Percentiles rank a stretch among this genome's conserved stretches.
Evolutionary conservation across 2,888 invertebrate species (phyloP).

Genomic region (Apoda limacodes): DNA sequence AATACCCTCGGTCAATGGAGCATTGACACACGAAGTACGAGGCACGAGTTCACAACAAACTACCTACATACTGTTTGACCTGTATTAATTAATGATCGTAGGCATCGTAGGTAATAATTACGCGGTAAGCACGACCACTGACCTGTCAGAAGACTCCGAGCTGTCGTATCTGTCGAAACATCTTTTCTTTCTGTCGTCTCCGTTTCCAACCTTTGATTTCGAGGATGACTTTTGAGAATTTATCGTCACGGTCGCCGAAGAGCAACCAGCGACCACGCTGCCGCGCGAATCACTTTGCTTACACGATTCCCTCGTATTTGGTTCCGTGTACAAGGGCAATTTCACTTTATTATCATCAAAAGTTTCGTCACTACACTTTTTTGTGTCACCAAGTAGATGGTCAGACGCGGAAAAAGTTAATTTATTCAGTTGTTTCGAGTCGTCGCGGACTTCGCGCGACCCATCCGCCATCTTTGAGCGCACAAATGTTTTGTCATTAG

Average conservation of each 20-base stretch:
- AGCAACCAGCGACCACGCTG: slow-evolving; percentile 55
- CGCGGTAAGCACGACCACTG: no score
- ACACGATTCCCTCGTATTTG: slow-evolving; percentile 63
- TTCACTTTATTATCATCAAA: slow-evolving; percentile 49
- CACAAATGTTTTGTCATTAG: slow-evolving; percentile 70
- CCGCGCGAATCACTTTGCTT: slow-evolving; percentile 61
- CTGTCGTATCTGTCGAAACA: slow-evolving; percentile 94
- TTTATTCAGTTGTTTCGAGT: slow-evolving; percentile 68
- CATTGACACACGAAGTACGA: slow-evolving; percentile 64
- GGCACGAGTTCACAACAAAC: no score
- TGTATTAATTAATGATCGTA: no score
- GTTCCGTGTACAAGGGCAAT: slow-evolving; percentile 62
- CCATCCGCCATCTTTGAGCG: slow-evolving; percentile 88
- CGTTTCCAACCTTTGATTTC: slow-evolving; percentile 39
- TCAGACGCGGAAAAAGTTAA: slow-evolving; percentile 66
- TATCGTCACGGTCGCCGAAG: slow-evolving; percentile 36
- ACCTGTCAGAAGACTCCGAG: slow-evolving; percentile 95
- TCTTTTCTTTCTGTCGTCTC: slow-evolving; percentile 82
- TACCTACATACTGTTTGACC: no score
- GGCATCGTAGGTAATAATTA: no score
- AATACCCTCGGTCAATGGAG: slow-evolving; percentile 65
- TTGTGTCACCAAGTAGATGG: slow-evolving; percentile 60
- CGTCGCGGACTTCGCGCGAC: slow-evolving; percentile 74
- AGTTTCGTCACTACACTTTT: slow-evolving; percentile 65
- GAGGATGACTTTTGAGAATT: slow-evolving; percentile 53